A percentile compares a stretch with the other conserved stretches of the same genome.
Conservation (phyloP, 30 jellyfish, hydroid and myxozoan species). For the Aurelia aurita complex sp. Pacific region DNA sequence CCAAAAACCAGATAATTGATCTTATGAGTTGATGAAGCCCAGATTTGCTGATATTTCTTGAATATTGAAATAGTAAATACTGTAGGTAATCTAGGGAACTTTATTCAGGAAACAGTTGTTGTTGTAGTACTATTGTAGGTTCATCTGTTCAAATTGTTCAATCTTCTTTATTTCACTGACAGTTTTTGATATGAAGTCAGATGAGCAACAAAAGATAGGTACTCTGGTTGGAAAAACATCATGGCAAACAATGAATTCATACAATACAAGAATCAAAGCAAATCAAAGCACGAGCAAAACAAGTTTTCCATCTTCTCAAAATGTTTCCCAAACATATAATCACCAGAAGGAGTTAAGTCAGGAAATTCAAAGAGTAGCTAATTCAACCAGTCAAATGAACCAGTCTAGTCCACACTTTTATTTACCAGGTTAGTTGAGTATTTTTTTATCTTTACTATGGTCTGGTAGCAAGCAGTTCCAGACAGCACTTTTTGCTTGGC, state of each 20-base stretch:
- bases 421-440: conserved; percentile 31
- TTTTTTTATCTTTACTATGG: background rate
- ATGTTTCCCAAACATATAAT: background rate
- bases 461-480: background rate
- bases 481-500: background rate
- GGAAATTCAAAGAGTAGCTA: background rate
- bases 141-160: too few species aligned
- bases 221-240: conserved; percentile 2
- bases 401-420: conserved; percentile 63
- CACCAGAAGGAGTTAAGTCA: conserved; percentile 1
- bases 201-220: too few species aligned
- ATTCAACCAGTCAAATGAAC: conserved; percentile 13
- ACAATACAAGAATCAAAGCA: background rate
- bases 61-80: too few species aligned
- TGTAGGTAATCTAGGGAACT: too few species aligned
- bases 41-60: too few species aligned
- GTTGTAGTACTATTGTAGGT: too few species aligned
- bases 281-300: conserved; percentile 6
- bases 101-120: too few species aligned
- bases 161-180: too few species aligned
- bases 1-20: too few species aligned
- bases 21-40: too few species aligned
- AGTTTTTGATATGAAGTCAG: too few species aligned
- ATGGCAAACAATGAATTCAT: conserved; percentile 34
- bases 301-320: background rate